Percentiles rank a stretch among this genome's conserved stretches.
Evolutionary conservation across 2,888 invertebrate species (phyloP).

Genomic region (Phasia obesa): DNA sequence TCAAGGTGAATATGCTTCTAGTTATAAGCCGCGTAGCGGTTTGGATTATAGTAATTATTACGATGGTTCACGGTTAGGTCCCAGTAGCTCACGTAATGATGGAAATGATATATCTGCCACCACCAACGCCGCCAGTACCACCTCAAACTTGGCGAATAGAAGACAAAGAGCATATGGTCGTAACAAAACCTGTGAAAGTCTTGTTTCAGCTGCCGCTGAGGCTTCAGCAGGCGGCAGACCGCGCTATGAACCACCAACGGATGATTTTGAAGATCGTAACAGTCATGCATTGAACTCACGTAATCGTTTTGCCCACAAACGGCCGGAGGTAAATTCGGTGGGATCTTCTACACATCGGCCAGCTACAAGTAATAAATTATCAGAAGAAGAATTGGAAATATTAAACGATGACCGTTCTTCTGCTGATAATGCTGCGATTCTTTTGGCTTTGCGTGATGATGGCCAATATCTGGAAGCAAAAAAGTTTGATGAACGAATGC

Average conservation of each 20-base stretch:
- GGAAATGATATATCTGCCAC: conserved; percentile 73
- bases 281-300: conserved; percentile 73
- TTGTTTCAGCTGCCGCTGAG: conserved; percentile 71
- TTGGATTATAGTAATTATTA: conserved; percentile 74
- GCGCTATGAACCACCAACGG: conserved; percentile 71
- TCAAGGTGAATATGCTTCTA: conserved; percentile 74
- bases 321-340: conserved; percentile 70
- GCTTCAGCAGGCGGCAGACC: conserved; percentile 68
- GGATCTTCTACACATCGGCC: conserved; percentile 74
- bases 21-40: conserved; percentile 74
- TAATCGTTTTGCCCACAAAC: conserved; percentile 78
- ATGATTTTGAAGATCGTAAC: conserved; percentile 60
- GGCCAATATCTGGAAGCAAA: conserved; percentile 83
- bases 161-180: conserved; percentile 77
- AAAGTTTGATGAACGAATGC: conserved; percentile 87
- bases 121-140: conserved; percentile 29
- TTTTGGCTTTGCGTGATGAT: conserved; percentile 81
- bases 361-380: conserved; percentile 76
- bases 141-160: conserved; percentile 57
- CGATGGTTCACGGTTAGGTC: conserved; percentile 74
- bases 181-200: conserved; percentile 75
- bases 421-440: conserved; percentile 84
- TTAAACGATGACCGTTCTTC: conserved; percentile 82
- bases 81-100: conserved; percentile 76
- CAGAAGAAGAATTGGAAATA: conserved; percentile 81